Percentiles rank a stretch among this genome's conserved stretches.
phyloP scores from a whole-genome alignment of 1,140 invertebrate species.

The Ctenoplectra terminalis region DNA sequence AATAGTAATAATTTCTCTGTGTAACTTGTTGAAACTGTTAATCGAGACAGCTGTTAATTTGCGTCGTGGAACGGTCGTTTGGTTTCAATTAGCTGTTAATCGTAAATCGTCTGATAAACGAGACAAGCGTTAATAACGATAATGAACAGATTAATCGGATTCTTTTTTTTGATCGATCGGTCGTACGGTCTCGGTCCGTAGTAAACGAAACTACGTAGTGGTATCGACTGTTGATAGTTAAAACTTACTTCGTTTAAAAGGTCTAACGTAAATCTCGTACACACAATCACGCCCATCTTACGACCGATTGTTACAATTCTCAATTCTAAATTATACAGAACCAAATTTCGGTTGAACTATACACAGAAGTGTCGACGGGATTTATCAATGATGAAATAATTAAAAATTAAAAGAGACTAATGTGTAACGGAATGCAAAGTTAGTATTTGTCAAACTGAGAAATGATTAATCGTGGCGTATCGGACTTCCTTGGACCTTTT shows the following conservation, averaged over 20 bases:
- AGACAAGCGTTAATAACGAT: neutral
- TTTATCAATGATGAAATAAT: neutral
- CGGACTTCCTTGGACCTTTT: conserved; percentile 35
- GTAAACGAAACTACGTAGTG: conserved; percentile 4
- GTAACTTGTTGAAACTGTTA: conserved; percentile 13
- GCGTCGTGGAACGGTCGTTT: neutral
- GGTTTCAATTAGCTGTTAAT: neutral
- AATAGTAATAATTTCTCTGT: conserved; percentile 30
- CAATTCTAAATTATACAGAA: neutral
- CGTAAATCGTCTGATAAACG: neutral
- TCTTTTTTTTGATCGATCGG: conserved; percentile 1
- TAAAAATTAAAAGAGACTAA: neutral
- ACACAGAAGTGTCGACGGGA: neutral
- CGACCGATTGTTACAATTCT: neutral
- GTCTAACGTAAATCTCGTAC: conserved; percentile 33
- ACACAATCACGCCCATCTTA: conserved; percentile 7
- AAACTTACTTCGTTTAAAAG: conserved; percentile 29
- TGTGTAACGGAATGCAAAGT: neutral
- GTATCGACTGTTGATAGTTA: conserved; percentile 11
- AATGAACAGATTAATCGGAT: neutral
- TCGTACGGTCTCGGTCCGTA: neutral
- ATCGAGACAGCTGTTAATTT: conserved; percentile 10
- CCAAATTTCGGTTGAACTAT: neutral
- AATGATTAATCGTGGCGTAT: neutral
- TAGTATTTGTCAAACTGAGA: too few relatives aligned